Base-by-base conservation (phyloP, 2,797 vertebrate genomes). In the Sylvilagus floridanus region DNA sequence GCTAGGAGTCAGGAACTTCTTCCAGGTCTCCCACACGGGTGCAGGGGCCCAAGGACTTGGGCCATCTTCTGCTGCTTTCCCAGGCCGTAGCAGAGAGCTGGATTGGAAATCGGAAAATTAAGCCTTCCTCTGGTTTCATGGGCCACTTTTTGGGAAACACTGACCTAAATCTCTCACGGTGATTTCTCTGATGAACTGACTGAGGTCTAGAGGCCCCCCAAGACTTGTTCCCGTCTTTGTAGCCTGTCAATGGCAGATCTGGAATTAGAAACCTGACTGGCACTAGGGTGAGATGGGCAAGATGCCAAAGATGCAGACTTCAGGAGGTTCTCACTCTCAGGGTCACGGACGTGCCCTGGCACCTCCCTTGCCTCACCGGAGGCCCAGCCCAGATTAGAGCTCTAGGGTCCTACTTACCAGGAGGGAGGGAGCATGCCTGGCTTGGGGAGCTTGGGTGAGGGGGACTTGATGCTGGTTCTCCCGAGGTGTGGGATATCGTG, bases 261-360 rank as follows among this genome's bases (percentile, higher is more conserved):
- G 66, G 84, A 14, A 7, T 68, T 35, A 26, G 72, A 90, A 47
- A 19, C 24, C 14, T n/a, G 8, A 13, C 54, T 85, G 72, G 66
- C 22, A 22, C 35, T 1, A 14, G 54, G 30, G 19, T 3, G 52
- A 52, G 35, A 28, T 5, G 8, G 54, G 63, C 1, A 0, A 62
- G 54, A 19, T 4, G 10, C 11, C 16, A 50, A n/a, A 7, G 63
- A 35, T 9, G 21, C 21, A 26, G n/a, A 26, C 1, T 22, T 50
- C 63, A n/a, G 42, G 83, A 54, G 24, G 12, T 22, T 2, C 6
- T 77, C 35, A 1, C 26, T 37, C 5, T 60, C 9, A 12, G 52
- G 30, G 13, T 32, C 28, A 17, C n/a, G 11, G 5, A 17, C 14
- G 11, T 19, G 26, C 4, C 32, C 0, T 7, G 19, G n/a, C 1